Percentiles rank a stretch among this genome's conserved stretches.
Conservation (phyloP, 2,113 vertebrate species). For the Mastomys coucha region DNA sequence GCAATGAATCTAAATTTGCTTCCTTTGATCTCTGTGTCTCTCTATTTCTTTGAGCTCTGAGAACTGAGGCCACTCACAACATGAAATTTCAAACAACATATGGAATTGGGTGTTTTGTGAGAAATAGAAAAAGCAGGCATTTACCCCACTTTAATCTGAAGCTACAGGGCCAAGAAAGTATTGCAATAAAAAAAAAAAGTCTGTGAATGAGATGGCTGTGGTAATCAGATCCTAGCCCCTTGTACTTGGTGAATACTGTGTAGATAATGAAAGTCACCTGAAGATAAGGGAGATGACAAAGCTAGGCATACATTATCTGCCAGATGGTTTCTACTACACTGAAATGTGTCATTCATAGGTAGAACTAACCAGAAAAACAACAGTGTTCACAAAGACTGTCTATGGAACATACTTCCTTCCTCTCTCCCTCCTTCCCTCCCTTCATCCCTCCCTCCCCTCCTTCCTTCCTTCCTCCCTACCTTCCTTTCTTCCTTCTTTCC, state of each 20-base stretch:
- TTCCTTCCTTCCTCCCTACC: background rate
- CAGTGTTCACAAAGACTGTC: slow-evolving; percentile 16
- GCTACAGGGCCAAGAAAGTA: background rate
- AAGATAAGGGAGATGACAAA: background rate
- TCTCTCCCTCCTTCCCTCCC: too few species aligned
- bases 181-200: slow-evolving; percentile 44
- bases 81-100: background rate
- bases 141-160: slow-evolving; percentile 17
- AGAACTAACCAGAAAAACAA: background rate
- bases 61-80: background rate
- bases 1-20: background rate
- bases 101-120: background rate
- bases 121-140: background rate
- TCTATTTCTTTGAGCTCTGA: slow-evolving; percentile 31
- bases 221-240: slow-evolving; percentile 4
- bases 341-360: background rate
- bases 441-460: too few species aligned
- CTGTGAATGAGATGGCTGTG: background rate
- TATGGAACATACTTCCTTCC: background rate
- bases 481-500: background rate
- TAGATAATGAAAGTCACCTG: background rate
- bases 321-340: background rate
- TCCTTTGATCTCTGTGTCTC: background rate
- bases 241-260: background rate
- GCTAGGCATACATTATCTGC: background rate